A percentile compares a stretch with the other conserved stretches of the same genome.
Evolutionary conservation across 2,797 vertebrate genomes (phyloP).

Genomic region (Acrossocheilus wenchowensis): DNA sequence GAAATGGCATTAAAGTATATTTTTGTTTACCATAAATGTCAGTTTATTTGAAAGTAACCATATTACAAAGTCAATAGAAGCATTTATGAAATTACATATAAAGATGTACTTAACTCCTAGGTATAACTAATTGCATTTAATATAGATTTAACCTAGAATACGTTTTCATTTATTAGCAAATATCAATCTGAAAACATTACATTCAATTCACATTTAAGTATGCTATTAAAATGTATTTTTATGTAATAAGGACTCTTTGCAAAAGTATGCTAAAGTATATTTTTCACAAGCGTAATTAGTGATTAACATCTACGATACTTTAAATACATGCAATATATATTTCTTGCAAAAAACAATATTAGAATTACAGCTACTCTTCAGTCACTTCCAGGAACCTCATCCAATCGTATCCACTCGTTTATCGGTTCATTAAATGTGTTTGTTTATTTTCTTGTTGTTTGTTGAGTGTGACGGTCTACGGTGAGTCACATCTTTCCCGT

Average conservation of each 20-base stretch:
- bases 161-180: not conserved
- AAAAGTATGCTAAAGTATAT: not conserved
- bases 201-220: not conserved
- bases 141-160: not conserved
- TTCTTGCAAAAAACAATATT: not conserved
- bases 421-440: not conserved
- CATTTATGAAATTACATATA: not conserved
- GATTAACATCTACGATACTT: not conserved
- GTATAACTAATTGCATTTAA: not conserved
- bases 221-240: not conserved
- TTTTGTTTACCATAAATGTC: not conserved
- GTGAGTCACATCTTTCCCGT: conserved; percentile 4
- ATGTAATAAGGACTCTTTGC: not conserved
- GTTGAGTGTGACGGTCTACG: not conserved
- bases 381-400: not conserved
- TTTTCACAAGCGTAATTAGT: not conserved
- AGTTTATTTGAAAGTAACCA: no score
- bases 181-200: not conserved
- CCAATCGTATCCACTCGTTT: not conserved
- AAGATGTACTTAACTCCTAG: not conserved
- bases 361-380: not conserved
- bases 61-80: not conserved
- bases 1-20: not conserved
- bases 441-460: not conserved
- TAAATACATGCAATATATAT: not conserved